Conservation (phyloP, 2,113 vertebrate genomes). For the Neodon shergylaensis region DNA sequence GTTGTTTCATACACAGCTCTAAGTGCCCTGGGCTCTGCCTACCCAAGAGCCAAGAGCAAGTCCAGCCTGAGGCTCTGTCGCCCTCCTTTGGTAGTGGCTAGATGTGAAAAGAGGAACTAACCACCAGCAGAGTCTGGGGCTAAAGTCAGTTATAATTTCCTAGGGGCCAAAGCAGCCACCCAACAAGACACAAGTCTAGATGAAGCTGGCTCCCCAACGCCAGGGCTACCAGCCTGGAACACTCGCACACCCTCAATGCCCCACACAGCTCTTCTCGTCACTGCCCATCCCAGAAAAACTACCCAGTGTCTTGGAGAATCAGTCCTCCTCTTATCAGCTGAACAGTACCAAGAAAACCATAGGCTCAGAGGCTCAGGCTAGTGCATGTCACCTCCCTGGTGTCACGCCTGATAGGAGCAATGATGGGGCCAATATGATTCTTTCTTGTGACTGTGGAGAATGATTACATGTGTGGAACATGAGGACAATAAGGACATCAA, state of each 20-base stretch:
- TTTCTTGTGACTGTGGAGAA: background rate
- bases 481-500: background rate
- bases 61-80: constrained; percentile 70
- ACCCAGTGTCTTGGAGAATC: background rate
- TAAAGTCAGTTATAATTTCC: background rate
- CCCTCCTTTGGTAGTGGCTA: constrained; percentile 66
- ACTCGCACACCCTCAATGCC: fast-evolving
- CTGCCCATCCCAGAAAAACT: background rate
- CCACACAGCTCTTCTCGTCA: background rate
- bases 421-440: background rate
- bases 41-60: constrained; percentile 7
- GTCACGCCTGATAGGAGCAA: background rate
- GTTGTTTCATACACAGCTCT: constrained; percentile 72
- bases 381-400: background rate
- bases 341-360: background rate
- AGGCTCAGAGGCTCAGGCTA: background rate
- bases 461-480: background rate
- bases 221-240: background rate
- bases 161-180: background rate
- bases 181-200: background rate
- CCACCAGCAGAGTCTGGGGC: background rate
- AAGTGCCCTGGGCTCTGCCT: constrained; percentile 68
- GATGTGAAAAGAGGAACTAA: constrained; percentile 38
- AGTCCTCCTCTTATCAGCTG: background rate
- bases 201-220: background rate